A percentile compares a stretch with the other conserved stretches of the same genome.
Conservation (phyloP, 2,113 vertebrate species). For the Procapra przewalskii region DNA sequence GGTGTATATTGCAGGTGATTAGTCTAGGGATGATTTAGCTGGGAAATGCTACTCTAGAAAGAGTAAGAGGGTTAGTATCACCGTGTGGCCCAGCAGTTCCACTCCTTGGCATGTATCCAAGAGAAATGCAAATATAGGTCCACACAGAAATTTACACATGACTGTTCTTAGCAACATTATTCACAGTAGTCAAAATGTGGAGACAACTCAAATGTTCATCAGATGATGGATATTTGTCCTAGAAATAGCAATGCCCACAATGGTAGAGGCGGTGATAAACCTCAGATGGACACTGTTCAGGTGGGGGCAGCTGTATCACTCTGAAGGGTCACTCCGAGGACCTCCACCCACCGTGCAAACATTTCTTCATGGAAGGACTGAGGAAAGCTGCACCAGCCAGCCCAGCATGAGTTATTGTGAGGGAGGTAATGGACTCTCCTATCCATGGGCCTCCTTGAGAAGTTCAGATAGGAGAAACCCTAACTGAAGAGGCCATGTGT, state of each 20-base stretch:
- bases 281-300: not conserved
- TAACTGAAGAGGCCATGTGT: not conserved
- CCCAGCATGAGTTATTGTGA: not conserved
- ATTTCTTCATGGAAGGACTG: not conserved
- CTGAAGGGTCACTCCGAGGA: not conserved
- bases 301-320: not conserved
- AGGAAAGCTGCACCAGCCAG: not conserved
- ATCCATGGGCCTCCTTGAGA: not conserved
- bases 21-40: not conserved
- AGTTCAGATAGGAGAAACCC: not conserved
- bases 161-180: not conserved
- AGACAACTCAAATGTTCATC: not conserved
- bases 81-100: not conserved
- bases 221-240: not conserved
- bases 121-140: not conserved
- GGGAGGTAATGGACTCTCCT: not conserved
- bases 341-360: fast-evolving
- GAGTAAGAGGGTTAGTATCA: not conserved
- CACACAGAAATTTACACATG: not conserved
- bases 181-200: not conserved
- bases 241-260: not conserved
- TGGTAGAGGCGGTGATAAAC: not conserved
- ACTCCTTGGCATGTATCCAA: not conserved
- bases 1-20: not conserved
- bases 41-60: not conserved